These are phyloP conservation scores for Drosophila asahinai DNA, from an alignment of 1,140 invertebrate species.

Conservation along the genomic window DNA sequence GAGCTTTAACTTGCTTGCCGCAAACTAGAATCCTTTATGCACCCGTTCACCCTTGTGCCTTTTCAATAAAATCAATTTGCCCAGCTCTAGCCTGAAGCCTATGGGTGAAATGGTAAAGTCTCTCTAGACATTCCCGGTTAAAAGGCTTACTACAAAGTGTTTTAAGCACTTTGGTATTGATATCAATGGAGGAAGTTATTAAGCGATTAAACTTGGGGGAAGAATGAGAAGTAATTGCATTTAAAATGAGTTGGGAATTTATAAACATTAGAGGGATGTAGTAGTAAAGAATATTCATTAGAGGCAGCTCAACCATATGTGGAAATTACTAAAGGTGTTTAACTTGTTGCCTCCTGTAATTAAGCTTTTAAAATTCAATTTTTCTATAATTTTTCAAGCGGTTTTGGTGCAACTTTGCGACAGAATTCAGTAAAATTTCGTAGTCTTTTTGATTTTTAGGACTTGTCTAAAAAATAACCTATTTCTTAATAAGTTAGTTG, in stretches of 20 bases:
- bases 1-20: slow-evolving; percentile 14
- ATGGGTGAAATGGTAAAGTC: slow-evolving; percentile 1
- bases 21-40: slow-evolving; percentile 16
- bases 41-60: slow-evolving; percentile 2
- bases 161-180: not conserved
- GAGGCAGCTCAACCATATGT: too few relatives aligned
- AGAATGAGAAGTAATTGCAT: slow-evolving; percentile 2
- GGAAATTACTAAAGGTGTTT: too few relatives aligned
- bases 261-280: too few relatives aligned
- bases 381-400: too few relatives aligned
- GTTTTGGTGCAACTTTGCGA: too few relatives aligned
- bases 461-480: too few relatives aligned
- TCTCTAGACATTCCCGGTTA: not conserved
- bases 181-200: slow-evolving; percentile 1
- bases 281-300: too few relatives aligned
- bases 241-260: not conserved
- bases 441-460: too few relatives aligned
- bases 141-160: not conserved
- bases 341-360: too few relatives aligned
- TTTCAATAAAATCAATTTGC: slow-evolving; percentile 35
- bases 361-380: too few relatives aligned
- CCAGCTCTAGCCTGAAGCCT: slow-evolving; percentile 7
- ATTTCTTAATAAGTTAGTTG: too few relatives aligned
- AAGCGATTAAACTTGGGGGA: not conserved
- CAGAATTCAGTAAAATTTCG: too few relatives aligned